Base-by-base conservation (phyloP, 1,140 invertebrate genomes). In the Zelostemma sp. region DNA sequence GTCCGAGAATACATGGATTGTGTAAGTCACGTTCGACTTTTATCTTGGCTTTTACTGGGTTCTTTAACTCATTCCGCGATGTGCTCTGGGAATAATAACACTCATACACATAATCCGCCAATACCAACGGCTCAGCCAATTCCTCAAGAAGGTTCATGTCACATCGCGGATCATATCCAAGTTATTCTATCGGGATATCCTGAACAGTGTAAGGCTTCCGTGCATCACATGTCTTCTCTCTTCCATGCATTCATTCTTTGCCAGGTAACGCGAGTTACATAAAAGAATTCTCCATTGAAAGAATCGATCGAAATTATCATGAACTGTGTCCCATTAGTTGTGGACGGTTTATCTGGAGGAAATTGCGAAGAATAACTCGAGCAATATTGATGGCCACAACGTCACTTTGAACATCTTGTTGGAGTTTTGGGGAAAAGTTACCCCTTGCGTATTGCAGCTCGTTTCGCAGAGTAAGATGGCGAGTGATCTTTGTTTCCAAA, bases 271-370 rank as follows among this genome's bases (percentile, higher is more conserved):
- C 33, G 3, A 50, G 33, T 55, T 60, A 25, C n/a, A 4, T 40
- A 56, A 61, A n/a, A 1, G 8, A 28, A 28, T 28, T 28, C 25
- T 4, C 3, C 25, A 28, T 28, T 28, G 3, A 28, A 8, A 28
- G 8, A 28, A 28, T 28, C 3, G 3, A 28, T 8, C 8, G 3
- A 28, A 28, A 4, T 28, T 8, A 28, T 28, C 25, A 28, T 28
- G n/a, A n/a, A n/a, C n/a, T n/a, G n/a, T n/a, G n/a, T n/a, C n/a
- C n/a, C n/a, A n/a, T n/a, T n/a, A 95, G 90, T 86, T 99, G 43
- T 99, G 98, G 98, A 99, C 97, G 0, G 91, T 99, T 71, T 99
- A 99, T 81, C 91, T 99, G 80, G 98, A 99, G 84, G 93, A 96
- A 84, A 87, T 93, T 61, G 91, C 95, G 50, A 90, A 87, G 65